phyloP scores from a whole-genome alignment of 2,888 invertebrate species.

The Phortica okadai region DNA sequence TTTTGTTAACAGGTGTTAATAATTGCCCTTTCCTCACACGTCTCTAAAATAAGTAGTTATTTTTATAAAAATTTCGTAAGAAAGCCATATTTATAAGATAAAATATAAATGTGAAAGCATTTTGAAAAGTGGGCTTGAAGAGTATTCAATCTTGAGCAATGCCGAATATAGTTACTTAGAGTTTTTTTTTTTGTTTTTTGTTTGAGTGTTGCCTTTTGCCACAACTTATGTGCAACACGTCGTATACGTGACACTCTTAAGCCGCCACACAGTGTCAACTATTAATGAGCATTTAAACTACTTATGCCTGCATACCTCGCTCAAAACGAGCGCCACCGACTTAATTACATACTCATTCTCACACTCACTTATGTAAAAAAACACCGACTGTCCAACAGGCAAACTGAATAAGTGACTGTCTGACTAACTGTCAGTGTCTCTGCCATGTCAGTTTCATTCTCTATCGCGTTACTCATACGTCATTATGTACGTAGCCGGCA shows the following conservation, averaged over 20 bases:
- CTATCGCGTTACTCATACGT: not conserved
- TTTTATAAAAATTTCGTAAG: too few species aligned
- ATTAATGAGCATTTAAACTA: conserved; percentile 68
- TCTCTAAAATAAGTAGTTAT: not conserved
- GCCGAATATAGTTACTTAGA: not conserved
- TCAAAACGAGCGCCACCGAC: not conserved
- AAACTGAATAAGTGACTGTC: not conserved
- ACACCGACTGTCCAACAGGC: not conserved
- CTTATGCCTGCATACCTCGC: conserved; percentile 59
- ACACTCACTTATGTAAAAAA: not conserved
- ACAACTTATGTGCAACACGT: conserved; percentile 68
- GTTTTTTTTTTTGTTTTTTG: not conserved
- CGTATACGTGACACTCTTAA: conserved; percentile 69
- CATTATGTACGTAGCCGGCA: not conserved
- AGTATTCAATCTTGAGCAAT: not conserved
- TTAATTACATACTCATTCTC: conserved; percentile 25
- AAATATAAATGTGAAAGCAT: too few species aligned
- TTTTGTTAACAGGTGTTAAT: not conserved
- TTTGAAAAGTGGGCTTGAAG: not conserved
- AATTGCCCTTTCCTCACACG: not conserved
- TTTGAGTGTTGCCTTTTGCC: conserved; percentile 56
- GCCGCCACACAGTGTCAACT: conserved; percentile 69
- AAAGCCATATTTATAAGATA: too few species aligned
- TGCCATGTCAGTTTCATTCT: not conserved
- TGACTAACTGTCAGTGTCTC: conserved; percentile 1